Evolutionary conservation across 2,888 invertebrate genomes (phyloP).

Genomic region (Corbicula japonica): DNA sequence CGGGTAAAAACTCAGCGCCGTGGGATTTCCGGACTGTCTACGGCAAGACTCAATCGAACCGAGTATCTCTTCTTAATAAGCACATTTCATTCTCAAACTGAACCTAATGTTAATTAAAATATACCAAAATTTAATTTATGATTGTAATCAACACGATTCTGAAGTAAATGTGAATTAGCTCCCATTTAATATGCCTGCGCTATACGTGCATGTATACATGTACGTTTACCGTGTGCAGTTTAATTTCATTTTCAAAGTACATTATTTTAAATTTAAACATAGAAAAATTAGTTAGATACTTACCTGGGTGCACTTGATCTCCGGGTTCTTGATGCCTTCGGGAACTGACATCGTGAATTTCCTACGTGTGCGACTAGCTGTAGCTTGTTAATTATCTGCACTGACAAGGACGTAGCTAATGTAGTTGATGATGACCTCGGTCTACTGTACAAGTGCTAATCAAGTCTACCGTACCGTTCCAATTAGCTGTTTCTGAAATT

Average conservation of each 20-base stretch:
- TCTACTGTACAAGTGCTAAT: too few species aligned
- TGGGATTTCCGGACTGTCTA: too few species aligned
- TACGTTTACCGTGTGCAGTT: neutral
- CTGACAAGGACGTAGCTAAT: too few species aligned
- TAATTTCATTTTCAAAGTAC: neutral
- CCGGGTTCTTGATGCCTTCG: constrained; percentile 36
- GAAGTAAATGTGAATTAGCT: neutral
- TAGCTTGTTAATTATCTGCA: too few species aligned
- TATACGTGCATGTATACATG: neutral
- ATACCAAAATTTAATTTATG: neutral
- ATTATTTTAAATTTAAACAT: neutral
- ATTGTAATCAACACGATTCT: neutral
- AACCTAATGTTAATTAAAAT: neutral
- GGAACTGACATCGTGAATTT: neutral
- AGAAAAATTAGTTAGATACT: neutral
- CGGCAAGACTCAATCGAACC: too few species aligned
- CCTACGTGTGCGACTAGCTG: too few species aligned
- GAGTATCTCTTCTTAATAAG: too few species aligned
- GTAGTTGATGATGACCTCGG: too few species aligned
- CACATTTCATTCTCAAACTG: too few species aligned
- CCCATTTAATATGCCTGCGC: neutral
- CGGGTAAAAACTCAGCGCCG: too few species aligned
- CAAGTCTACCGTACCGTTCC: too few species aligned
- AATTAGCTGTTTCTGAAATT: too few species aligned
- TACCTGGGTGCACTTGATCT: constrained; percentile 50